Evolutionary conservation across 2,113 vertebrate species (phyloP).

Genomic region (Seriola aureovittata): DNA sequence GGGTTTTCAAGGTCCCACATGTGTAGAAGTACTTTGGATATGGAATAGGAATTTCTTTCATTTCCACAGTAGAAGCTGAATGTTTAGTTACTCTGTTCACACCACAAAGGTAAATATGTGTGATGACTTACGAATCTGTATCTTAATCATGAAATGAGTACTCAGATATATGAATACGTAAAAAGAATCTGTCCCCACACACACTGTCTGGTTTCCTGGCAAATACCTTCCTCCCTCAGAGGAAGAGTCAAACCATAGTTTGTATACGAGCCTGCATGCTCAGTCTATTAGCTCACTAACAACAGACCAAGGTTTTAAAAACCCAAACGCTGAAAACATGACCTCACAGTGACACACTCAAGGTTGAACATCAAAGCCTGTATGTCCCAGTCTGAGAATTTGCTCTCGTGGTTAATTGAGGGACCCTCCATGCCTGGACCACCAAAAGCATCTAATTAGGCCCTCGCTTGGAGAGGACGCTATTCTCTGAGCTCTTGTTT

Average conservation of each 20-base stretch:
- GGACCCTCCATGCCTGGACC: constrained; percentile 46
- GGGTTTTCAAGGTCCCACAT: too few relatives aligned
- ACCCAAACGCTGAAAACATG: constrained; percentile 28
- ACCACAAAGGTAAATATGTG: too few relatives aligned
- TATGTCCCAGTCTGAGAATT: constrained; percentile 9
- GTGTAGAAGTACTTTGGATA: too few relatives aligned
- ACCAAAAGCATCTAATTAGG: constrained; percentile 59
- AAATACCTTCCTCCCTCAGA: constrained; percentile 19
- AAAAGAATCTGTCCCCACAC: constrained; percentile 12
- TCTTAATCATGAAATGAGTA: not conserved
- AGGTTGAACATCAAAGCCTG: constrained; percentile 29
- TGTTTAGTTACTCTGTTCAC: too few relatives aligned
- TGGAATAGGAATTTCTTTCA: too few relatives aligned
- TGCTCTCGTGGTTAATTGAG: constrained; percentile 39
- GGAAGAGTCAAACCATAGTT: constrained; percentile 37
- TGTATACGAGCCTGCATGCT: constrained; percentile 35
- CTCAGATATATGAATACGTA: not conserved
- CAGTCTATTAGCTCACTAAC: constrained; percentile 14
- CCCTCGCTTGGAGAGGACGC: constrained; percentile 1
- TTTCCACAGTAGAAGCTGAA: too few relatives aligned
- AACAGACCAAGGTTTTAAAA: constrained; percentile 19
- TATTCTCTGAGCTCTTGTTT: constrained; percentile 8
- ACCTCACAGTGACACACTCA: constrained; percentile 16
- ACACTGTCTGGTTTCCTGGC: constrained; percentile 22
- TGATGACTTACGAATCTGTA: too few relatives aligned